These are phyloP conservation scores for Carassius gibelio DNA, from an alignment of 2,113 vertebrate genomes.

Conservation along the genomic window DNA sequence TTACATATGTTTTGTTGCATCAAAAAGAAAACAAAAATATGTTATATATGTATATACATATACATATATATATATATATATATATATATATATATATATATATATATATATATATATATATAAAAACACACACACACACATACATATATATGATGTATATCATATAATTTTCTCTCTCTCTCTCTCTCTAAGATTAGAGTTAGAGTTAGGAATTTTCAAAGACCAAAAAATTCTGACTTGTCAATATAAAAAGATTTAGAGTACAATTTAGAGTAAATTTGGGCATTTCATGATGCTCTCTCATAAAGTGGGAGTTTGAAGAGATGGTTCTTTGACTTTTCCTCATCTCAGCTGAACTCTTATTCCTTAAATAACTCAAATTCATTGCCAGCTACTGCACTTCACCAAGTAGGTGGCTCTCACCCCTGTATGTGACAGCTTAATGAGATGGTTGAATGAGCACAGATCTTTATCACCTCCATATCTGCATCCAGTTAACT, in stretches of 20 bases:
- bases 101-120: too few species aligned
- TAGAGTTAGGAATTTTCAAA: too few species aligned
- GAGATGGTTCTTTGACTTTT: not conserved
- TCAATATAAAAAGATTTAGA: too few species aligned
- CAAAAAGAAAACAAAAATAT: too few species aligned
- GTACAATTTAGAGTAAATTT: not conserved
- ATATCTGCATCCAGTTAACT: conserved; percentile 17
- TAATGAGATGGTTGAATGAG: conserved; percentile 50
- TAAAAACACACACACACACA: too few species aligned
- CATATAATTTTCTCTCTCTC: too few species aligned
- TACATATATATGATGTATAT: too few species aligned
- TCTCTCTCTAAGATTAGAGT: too few species aligned
- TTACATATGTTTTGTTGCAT: too few species aligned
- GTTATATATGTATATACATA: too few species aligned
- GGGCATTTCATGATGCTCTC: not conserved
- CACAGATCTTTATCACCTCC: conserved; percentile 30
- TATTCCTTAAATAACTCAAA: conserved; percentile 35
- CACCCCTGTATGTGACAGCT: conserved; percentile 41
- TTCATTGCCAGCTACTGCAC: conserved; percentile 2
- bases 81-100: too few species aligned
- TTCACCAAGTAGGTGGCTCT: conserved; percentile 34
- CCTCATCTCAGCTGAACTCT: conserved; percentile 8
- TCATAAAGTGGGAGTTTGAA: not conserved
- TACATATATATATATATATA: too few species aligned
- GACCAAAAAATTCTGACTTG: not conserved